Conservation (phyloP, 92 coral and sea anemone genomes). For the Pocillopora meandrina region DNA sequence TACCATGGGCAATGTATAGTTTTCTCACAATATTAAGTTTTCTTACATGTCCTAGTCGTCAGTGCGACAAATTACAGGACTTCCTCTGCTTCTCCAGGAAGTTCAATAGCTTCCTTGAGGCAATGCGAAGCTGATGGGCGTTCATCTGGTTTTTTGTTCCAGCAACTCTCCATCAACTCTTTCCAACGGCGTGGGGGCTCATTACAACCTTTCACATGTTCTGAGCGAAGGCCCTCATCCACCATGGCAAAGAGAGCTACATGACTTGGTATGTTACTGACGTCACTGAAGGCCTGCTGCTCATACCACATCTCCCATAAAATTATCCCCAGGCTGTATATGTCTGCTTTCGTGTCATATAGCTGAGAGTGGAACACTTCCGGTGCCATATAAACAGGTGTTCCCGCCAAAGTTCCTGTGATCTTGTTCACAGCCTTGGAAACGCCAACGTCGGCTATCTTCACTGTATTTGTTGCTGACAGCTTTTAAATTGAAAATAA, state of each 20-base stretch:
- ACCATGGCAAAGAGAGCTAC: not conserved
- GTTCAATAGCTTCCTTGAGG: too few relatives aligned
- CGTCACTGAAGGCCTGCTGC: not conserved
- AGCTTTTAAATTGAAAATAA: conserved; percentile 2
- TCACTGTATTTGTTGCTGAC: conserved; percentile 2
- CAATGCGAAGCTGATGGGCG: not conserved
- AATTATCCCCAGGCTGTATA: conserved; percentile 47
- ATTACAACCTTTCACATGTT: not conserved
- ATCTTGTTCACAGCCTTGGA: conserved; percentile 2
- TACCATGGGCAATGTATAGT: too few relatives aligned
- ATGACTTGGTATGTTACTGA: not conserved
- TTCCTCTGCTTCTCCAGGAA: too few relatives aligned
- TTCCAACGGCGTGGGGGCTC: not conserved
- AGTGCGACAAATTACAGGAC: too few relatives aligned
- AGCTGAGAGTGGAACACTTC: conserved; percentile 27
- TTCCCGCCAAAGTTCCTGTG: conserved; percentile 29
- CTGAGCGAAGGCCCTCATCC: conserved; percentile 8
- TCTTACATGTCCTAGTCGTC: too few relatives aligned
- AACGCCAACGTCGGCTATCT: conserved; percentile 37
- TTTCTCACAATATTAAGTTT: too few relatives aligned
- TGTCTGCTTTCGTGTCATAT: conserved; percentile 26
- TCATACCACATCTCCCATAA: conserved; percentile 61
- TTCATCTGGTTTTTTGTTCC: not conserved
- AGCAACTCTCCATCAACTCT: conserved; percentile 12
- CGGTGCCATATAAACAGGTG: conserved; percentile 39